Evolutionary conservation across 2,888 invertebrate genomes (phyloP), one percentile per base, ranked within the genome.

Genomic region (Caenorhabditis sp.): DNA sequence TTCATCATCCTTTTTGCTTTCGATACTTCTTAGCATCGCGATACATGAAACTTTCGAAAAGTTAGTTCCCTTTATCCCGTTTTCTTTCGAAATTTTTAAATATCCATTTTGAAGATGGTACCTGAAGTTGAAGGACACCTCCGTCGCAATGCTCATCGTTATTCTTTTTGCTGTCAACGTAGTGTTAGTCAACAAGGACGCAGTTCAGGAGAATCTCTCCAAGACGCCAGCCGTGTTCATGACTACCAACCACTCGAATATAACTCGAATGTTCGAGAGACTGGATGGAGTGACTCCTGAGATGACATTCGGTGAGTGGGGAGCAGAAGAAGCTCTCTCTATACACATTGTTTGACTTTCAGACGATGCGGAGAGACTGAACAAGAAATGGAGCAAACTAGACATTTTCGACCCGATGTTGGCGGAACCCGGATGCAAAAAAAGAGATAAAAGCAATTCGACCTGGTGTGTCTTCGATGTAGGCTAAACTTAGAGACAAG

Each of bases 101-200:
- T 18, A 56, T 47, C 8, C 13, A n/a, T 26, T 3, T 40, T 70
- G 18, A 51, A 70, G 70, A 28, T 74, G 65, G 74, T 74, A 74
- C 32, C 26, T 74, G n/a, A 74, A 74, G 50, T 20, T 65, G 22
- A 65, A 53, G 2, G 60, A 51, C 26, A 58, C 50, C 5, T 22
- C 37, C 9, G 37, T 58, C 22, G 24, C 60, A 8, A 18, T 74
- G 32, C 60, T 74, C 32, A 74, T 74, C 32, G 26, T 74, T 2
- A 24, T 47, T 13, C 24, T 74, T 1, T 74, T 74, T 20, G 37
- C 65, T n/a, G 24, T 26, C 24, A 74, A 65, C 58, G 50, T 65
- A 4, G 50, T 22, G 18, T 51, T 74, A 32, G 58, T 74, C 51
- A 74, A 74, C 40, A 74, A 74, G 60, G 74, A 74, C n/a, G 51